Evolutionary conservation across 2,113 vertebrate species (phyloP).

Genomic region (Cacatua alba): DNA sequence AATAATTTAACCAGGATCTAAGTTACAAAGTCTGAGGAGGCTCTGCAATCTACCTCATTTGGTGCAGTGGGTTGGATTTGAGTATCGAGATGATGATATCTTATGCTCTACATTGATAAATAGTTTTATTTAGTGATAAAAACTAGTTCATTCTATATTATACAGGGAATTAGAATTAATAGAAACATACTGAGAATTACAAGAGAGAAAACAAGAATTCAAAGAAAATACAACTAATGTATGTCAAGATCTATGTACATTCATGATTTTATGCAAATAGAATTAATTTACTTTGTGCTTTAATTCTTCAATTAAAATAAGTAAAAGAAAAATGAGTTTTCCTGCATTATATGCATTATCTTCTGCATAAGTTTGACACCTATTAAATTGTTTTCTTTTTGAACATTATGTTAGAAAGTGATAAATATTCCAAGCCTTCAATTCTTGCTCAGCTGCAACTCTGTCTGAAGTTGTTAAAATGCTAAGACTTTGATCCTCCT

Average conservation of each 20-base stretch:
- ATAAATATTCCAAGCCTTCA: conserved; percentile 38
- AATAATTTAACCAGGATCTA: neutral
- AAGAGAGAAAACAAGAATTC: neutral
- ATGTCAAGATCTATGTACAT: neutral
- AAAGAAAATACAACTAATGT: neutral
- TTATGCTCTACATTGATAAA: neutral
- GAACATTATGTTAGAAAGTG: neutral
- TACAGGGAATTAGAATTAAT: neutral
- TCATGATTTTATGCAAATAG: neutral
- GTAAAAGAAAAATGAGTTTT: neutral
- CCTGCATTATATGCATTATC: neutral
- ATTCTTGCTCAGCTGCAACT: neutral
- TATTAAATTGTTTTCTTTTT: neutral
- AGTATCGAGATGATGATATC: neutral
- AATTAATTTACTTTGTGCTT: neutral
- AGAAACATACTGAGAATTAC: neutral
- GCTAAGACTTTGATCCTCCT: conserved; percentile 16
- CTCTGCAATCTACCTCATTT: neutral
- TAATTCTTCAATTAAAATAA: neutral
- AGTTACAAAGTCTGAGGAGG: neutral
- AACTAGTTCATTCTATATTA: neutral
- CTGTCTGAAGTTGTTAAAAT: conserved; percentile 44
- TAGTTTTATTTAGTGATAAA: conserved; percentile 20
- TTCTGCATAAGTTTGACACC: conserved; percentile 13
- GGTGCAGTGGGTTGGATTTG: neutral